Conservation (phyloP, 2,888 invertebrate species). For the Tryphoninae sp. region DNA sequence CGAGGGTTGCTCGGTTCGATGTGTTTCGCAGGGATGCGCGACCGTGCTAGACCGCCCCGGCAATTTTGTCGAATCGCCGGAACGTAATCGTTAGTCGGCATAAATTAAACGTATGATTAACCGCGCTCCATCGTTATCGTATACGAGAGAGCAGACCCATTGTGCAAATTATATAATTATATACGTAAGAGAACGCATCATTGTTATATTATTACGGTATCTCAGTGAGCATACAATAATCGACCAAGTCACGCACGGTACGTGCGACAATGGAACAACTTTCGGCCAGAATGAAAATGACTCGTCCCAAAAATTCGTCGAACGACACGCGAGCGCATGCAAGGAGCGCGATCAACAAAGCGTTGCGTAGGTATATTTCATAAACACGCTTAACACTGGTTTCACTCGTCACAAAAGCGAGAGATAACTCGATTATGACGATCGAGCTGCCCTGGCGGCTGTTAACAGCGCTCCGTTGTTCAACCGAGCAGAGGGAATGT, state of each 20-base stretch:
- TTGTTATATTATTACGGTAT: neutral
- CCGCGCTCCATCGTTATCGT: constrained; percentile 63
- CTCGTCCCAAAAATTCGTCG: neutral
- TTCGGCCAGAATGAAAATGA: constrained; percentile 9
- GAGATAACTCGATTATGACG: constrained; percentile 62
- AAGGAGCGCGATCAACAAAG: constrained; percentile 40
- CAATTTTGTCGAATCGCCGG: constrained; percentile 68
- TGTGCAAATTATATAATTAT: constrained; percentile 49
- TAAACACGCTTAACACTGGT: constrained; percentile 59
- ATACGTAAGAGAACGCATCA: constrained; percentile 7
- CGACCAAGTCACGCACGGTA: constrained; percentile 4
- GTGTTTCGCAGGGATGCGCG: constrained; percentile 13
- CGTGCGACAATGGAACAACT: constrained; percentile 23
- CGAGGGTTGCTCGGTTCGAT: constrained; percentile 52
- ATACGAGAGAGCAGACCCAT: constrained; percentile 10
- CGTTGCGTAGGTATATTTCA: constrained; percentile 60
- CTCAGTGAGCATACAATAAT: neutral
- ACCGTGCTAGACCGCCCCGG: constrained; percentile 19
- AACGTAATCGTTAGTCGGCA: constrained; percentile 73
- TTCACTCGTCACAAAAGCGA: constrained; percentile 47
- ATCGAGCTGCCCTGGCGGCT: constrained; percentile 37
- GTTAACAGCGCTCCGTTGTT: constrained; percentile 24
- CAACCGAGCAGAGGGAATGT: constrained; percentile 39
- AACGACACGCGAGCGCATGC: neutral
- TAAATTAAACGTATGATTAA: constrained; percentile 75